phyloP scores from a whole-genome alignment of 2,113 vertebrate genomes.

The Xerus inauris region DNA sequence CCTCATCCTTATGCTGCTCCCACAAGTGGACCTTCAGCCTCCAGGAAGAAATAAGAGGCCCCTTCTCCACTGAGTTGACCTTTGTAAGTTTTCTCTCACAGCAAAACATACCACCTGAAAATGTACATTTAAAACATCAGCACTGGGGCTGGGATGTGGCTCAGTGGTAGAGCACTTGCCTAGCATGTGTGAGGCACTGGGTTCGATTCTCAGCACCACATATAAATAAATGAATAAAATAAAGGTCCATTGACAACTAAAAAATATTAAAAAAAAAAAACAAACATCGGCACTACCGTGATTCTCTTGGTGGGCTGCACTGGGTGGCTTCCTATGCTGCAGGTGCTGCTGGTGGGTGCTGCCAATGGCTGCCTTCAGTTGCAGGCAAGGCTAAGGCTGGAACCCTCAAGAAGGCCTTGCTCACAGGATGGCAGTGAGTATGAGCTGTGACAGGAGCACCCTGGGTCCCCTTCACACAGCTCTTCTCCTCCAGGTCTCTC shows the following conservation, averaged over 20 bases:
- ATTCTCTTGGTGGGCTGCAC: too few species aligned
- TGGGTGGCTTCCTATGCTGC: not conserved
- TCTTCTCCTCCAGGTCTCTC: not conserved
- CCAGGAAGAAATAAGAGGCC: not conserved
- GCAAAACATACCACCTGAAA: not conserved
- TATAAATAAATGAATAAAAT: too few species aligned
- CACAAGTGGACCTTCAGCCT: not conserved
- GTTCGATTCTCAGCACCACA: too few species aligned
- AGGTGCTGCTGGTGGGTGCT: not conserved
- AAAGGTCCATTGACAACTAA: too few species aligned
- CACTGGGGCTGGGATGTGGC: too few species aligned
- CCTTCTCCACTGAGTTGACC: too few species aligned
- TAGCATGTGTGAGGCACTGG: too few species aligned
- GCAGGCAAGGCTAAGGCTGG: not conserved
- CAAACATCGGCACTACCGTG: too few species aligned
- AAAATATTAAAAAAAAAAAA: too few species aligned
- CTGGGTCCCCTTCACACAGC: not conserved
- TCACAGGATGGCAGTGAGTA: not conserved
- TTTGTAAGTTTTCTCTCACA: not conserved
- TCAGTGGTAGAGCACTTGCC: too few species aligned
- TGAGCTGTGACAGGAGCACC: not conserved
- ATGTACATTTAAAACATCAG: not conserved
- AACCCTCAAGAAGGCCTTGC: not conserved
- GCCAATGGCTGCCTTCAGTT: not conserved
- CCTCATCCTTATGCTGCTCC: not conserved